Conservation (phyloP, 2,797 vertebrate genomes). For the Mionectes olivaceus region DNA sequence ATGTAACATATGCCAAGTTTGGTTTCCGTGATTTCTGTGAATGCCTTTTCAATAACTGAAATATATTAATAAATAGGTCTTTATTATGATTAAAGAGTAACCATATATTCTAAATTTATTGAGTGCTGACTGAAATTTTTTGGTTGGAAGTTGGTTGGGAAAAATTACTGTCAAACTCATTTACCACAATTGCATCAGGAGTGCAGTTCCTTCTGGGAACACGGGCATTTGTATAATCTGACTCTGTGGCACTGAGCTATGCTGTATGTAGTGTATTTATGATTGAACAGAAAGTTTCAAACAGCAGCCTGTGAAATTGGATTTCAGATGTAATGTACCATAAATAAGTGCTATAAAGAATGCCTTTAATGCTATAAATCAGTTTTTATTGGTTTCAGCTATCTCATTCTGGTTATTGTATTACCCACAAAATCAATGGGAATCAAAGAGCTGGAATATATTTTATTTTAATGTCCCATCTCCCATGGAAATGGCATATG, state of each 20-base stretch:
- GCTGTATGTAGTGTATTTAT: slow-evolving; percentile 81
- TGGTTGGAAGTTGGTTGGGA: slow-evolving; percentile 72
- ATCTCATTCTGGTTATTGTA: slow-evolving; percentile 86
- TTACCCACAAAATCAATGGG: slow-evolving; percentile 83
- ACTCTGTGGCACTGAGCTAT: slow-evolving; percentile 76
- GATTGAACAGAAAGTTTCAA: slow-evolving; percentile 86
- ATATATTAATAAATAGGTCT: slow-evolving; percentile 28
- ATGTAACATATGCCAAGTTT: slow-evolving; percentile 3
- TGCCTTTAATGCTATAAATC: slow-evolving; percentile 85
- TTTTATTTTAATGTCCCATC: slow-evolving; percentile 84
- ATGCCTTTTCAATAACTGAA: slow-evolving; percentile 56
- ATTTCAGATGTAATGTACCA: slow-evolving; percentile 87
- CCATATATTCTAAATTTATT: slow-evolving; percentile 65
- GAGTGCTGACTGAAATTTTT: slow-evolving; percentile 70
- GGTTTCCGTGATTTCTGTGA: slow-evolving; percentile 54
- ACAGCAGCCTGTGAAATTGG: slow-evolving; percentile 86
- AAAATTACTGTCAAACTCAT: slow-evolving; percentile 77
- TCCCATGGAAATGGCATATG: slow-evolving; percentile 77
- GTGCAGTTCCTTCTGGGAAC: slow-evolving; percentile 75
- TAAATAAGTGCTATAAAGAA: slow-evolving; percentile 87
- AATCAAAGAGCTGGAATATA: slow-evolving; percentile 84
- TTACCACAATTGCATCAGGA: slow-evolving; percentile 73
- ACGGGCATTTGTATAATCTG: slow-evolving; percentile 79
- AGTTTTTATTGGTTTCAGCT: slow-evolving; percentile 85
- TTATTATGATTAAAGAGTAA: slow-evolving; percentile 50